Base-by-base conservation (phyloP, 2,888 invertebrate genomes). In the Allophyes oxyacanthae region DNA sequence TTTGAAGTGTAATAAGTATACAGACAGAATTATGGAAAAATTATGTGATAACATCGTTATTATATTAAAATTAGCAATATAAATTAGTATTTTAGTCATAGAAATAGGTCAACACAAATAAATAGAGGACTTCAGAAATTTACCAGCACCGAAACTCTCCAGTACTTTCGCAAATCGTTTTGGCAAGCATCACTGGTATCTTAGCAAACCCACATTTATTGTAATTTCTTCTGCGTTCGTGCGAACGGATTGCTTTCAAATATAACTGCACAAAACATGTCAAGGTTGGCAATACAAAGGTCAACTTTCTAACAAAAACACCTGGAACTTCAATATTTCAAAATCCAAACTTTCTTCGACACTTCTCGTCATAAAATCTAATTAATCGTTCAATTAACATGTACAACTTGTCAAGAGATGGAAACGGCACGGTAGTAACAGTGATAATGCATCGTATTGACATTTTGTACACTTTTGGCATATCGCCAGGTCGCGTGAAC, bases 401-500 rank as follows among this genome's bases (percentile, higher is more conserved):
- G 40, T 38, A 25, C 40, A 40, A 77, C 76, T 77, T 70, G 72
- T 74, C 70, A 54, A 26, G 65, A 72, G 79, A 75, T 81, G 72
- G 72, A 79, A 74, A 56, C 78, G 58, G 60, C 58, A 50, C 79
- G 75, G 72, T 80, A 72, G 86, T 82, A 81, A 84, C 85, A 82
- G 86, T 82, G 86, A 90, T 90, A 90, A 87, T 90, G 90, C 89
- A 88, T 87, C 86, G 89, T 91, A 92, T 92, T 92, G 93, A 93
- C 93, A 93, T 93, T 93, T 92, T 79, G 86, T 83, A 82, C 72
- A 82, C 72, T 83, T 52, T 72, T 92, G 93, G 93, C 91, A 73
- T 62, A 10, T 50, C 54, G 90, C 92, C 93, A 86, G 83, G 71
- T 78, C 79, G 77, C 64, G 78, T 83, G 85, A 85, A 84, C 86